phyloP scores from a whole-genome alignment of 2,888 invertebrate species.

The Aproaerema taeniolella region DNA sequence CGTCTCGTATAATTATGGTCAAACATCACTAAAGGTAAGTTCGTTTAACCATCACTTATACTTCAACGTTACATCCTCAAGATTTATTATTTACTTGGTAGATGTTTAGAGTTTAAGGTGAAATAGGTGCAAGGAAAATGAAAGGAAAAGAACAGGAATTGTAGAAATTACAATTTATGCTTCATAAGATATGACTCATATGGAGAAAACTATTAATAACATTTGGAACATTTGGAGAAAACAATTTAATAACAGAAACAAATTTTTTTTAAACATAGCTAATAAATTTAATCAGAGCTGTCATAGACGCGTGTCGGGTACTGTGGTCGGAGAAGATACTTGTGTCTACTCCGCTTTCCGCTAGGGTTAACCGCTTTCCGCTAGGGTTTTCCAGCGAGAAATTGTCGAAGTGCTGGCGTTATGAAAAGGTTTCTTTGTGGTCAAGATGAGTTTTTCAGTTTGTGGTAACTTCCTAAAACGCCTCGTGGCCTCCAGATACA shows the following conservation, averaged over 20 bases:
- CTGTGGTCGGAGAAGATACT: conserved; percentile 11
- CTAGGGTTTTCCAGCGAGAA: background rate
- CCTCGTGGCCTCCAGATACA: background rate
- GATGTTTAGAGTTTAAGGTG: conserved; percentile 1
- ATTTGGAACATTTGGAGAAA: background rate
- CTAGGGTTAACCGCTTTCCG: background rate
- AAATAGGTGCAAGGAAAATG: background rate
- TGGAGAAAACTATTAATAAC: background rate
- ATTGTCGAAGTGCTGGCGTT: background rate
- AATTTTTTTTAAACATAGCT: background rate
- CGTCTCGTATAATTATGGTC: conserved; percentile 10
- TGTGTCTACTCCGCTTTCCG: conserved; percentile 2
- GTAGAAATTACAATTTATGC: background rate
- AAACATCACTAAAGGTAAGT: conserved; percentile 9
- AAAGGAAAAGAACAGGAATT: background rate
- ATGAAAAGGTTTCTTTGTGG: conserved; percentile 2
- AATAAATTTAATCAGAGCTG: background rate
- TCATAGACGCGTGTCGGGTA: conserved; percentile 10
- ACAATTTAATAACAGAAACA: background rate
- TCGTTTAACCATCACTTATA: conserved; percentile 11
- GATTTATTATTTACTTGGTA: conserved; percentile 6
- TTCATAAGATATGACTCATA: background rate
- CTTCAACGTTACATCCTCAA: conserved; percentile 12
- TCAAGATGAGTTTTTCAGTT: conserved; percentile 5
- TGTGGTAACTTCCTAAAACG: background rate